phyloP scores from a whole-genome alignment of 2,888 invertebrate species.

The Epistrophe grossulariae region DNA sequence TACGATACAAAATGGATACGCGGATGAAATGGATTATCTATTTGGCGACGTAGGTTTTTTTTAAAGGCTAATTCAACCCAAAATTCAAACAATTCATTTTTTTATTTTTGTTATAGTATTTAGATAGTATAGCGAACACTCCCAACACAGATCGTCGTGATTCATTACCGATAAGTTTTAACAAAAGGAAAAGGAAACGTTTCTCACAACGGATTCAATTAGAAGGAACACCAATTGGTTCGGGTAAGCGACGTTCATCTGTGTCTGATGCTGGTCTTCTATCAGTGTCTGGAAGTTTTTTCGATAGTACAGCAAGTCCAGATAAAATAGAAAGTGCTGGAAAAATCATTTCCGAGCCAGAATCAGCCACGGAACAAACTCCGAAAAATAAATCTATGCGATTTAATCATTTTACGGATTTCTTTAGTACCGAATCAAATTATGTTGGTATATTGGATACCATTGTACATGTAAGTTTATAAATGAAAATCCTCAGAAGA shows the following conservation, averaged over 20 bases:
- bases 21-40: conserved; percentile 94
- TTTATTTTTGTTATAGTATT: conserved; percentile 79
- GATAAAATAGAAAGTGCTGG: conserved; percentile 85
- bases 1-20: conserved; percentile 97
- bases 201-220: conserved; percentile 84
- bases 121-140: conserved; percentile 83
- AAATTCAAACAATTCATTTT: conserved; percentile 8
- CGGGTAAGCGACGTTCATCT: conserved; percentile 91
- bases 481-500: not conserved
- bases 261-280: conserved; percentile 93
- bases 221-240: conserved; percentile 83
- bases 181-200: conserved; percentile 92
- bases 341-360: conserved; percentile 80
- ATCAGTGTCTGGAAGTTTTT: conserved; percentile 93
- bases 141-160: conserved; percentile 85
- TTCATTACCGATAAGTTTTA: conserved; percentile 85
- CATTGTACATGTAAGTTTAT: conserved; percentile 91
- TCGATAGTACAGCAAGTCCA: conserved; percentile 94
- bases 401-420: conserved; percentile 88
- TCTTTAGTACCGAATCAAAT: conserved; percentile 98
- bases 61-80: not conserved
- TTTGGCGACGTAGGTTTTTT: conserved; percentile 91
- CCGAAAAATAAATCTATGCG: conserved; percentile 84
- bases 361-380: conserved; percentile 79
- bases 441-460: conserved; percentile 97